Evolutionary conservation across 2,113 vertebrate genomes (phyloP).

Genomic region (Perca fluviatilis): DNA sequence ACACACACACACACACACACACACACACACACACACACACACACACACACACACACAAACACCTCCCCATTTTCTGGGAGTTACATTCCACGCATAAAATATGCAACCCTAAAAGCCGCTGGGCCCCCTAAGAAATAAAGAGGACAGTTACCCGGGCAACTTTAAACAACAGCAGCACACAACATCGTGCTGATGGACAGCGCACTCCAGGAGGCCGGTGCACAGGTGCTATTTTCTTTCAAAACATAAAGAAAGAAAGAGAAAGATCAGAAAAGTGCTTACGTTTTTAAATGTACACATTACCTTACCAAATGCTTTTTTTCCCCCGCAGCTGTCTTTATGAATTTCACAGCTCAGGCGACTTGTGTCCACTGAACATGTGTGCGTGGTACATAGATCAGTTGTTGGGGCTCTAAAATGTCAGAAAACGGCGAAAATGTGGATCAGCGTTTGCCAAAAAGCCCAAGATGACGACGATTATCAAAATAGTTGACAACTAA

Average conservation of each 20-base stretch:
- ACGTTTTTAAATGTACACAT: slow-evolving; percentile 51
- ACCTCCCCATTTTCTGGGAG: slow-evolving; percentile 61
- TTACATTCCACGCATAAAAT: slow-evolving; percentile 84
- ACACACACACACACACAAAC: too few relatives aligned
- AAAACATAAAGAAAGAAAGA: slow-evolving; percentile 65
- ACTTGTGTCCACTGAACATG: slow-evolving; percentile 20
- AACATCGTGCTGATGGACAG: slow-evolving; percentile 82
- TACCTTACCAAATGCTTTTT: slow-evolving; percentile 34
- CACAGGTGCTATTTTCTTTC: slow-evolving; percentile 81
- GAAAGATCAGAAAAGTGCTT: slow-evolving; percentile 43
- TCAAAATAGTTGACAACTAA: too few relatives aligned
- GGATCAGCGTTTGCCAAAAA: too few relatives aligned
- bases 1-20: too few relatives aligned
- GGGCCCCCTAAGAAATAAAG: slow-evolving; percentile 81
- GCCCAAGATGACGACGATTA: too few relatives aligned
- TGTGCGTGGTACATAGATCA: background rate
- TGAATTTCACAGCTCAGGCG: slow-evolving; percentile 40
- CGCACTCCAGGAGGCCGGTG: slow-evolving; percentile 65
- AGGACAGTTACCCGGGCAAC: slow-evolving; percentile 81
- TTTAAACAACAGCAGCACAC: slow-evolving; percentile 82
- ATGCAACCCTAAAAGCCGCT: slow-evolving; percentile 81
- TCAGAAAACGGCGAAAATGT: too few relatives aligned
- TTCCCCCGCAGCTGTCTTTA: background rate
- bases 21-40: too few relatives aligned
- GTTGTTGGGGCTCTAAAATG: too few relatives aligned